phyloP scores from a whole-genome alignment of 1,140 invertebrate genomes.

The Heliconius nattereri region DNA sequence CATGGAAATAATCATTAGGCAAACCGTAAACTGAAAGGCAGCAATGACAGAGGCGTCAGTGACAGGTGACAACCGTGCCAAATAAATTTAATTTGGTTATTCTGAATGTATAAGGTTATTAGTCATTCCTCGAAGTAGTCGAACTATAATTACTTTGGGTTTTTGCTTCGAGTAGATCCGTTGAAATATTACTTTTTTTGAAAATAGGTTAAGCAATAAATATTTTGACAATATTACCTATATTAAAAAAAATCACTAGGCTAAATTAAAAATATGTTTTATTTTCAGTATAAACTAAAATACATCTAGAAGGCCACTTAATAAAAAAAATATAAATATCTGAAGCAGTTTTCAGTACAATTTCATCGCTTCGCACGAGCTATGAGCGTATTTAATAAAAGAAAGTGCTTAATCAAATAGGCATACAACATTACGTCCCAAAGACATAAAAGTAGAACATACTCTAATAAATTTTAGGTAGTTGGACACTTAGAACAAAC shows the following conservation, averaged over 20 bases:
- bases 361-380: background rate
- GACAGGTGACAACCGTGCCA: constrained; percentile 22
- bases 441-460: constrained; percentile 35
- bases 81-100: constrained; percentile 31
- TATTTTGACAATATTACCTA: background rate
- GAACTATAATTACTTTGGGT: constrained; percentile 1
- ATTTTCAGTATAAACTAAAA: too few species aligned
- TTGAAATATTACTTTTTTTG: background rate
- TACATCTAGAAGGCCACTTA: background rate
- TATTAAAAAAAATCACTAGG: background rate
- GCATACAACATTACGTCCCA: constrained; percentile 16
- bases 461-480: constrained; percentile 44
- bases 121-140: constrained; percentile 21
- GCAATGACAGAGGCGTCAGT: constrained; percentile 22
- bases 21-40: constrained; percentile 26
- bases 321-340: background rate
- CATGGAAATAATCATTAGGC: constrained; percentile 28
- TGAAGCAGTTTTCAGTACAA: too few species aligned
- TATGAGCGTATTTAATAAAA: constrained; percentile 12
- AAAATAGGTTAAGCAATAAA: background rate
- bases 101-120: constrained; percentile 22
- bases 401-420: constrained; percentile 24
- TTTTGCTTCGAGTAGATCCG: constrained; percentile 7
- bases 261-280: background rate
- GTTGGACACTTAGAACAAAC: constrained; percentile 43